Percentiles rank a stretch among this genome's conserved stretches.
phyloP scores from a whole-genome alignment of 1,140 invertebrate species.

The Stratiolaelaps scimitus region DNA sequence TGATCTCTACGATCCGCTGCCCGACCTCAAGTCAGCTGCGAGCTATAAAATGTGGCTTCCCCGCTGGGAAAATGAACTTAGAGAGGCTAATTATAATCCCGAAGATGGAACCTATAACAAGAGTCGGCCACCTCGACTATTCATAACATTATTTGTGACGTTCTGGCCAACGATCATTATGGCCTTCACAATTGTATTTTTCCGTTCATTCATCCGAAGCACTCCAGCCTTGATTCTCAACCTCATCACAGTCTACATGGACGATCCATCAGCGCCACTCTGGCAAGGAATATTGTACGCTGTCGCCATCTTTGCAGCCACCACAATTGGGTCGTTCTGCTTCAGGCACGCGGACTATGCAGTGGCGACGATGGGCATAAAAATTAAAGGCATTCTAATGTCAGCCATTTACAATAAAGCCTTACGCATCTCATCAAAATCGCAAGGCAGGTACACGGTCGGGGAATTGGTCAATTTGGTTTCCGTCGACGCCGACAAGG shows the following conservation, averaged over 20 bases:
- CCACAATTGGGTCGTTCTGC: constrained; percentile 44
- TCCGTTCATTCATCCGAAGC: constrained; percentile 7
- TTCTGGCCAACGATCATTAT: constrained; percentile 10
- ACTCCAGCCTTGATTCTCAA: neutral
- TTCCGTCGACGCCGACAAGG: constrained; percentile 34
- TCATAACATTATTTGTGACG: neutral
- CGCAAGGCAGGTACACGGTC: constrained; percentile 32
- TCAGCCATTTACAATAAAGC: constrained; percentile 12
- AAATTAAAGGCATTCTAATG: constrained; percentile 18
- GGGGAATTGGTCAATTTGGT: constrained; percentile 37
- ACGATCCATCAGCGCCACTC: constrained; percentile 42
- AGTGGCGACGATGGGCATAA: constrained; percentile 15
- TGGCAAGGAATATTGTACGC: constrained; percentile 83
- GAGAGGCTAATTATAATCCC: constrained; percentile 1
- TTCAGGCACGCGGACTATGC: constrained; percentile 9
- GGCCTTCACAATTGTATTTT: neutral
- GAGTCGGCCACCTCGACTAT: neutral
- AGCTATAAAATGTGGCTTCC: constrained; percentile 5
- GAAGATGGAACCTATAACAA: neutral
- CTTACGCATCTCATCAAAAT: neutral
- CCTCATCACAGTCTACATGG: neutral
- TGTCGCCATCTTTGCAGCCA: constrained; percentile 40
- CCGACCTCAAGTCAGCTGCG: neutral
- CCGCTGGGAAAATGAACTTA: neutral
- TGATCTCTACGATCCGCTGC: constrained; percentile 17